Conservation (phyloP, 1,140 invertebrate species). For the Eulimnadia texana region DNA sequence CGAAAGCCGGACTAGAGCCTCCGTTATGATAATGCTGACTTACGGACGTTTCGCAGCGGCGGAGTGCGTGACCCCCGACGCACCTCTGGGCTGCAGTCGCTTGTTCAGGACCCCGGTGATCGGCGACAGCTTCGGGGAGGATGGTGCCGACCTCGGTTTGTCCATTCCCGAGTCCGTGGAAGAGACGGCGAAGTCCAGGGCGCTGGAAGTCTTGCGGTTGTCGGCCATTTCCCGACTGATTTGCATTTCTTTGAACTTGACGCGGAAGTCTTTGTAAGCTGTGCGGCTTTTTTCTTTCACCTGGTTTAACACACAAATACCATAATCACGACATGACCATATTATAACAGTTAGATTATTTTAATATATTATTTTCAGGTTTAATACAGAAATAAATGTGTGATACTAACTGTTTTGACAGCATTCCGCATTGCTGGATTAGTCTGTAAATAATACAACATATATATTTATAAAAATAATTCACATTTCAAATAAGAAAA, state of each 20-base stretch:
- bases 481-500: too few relatives aligned
- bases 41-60: slow-evolving; percentile 3
- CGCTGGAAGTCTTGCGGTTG: background rate
- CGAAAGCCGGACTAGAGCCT: background rate
- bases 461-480: slow-evolving; percentile 19
- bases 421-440: slow-evolving; percentile 68
- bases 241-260: slow-evolving; percentile 37
- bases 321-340: too few relatives aligned
- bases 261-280: slow-evolving; percentile 56
- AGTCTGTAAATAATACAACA: slow-evolving; percentile 41
- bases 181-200: background rate
- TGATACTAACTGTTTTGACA: slow-evolving; percentile 66
- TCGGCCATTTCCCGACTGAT: slow-evolving; percentile 32
- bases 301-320: too few relatives aligned
- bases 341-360: slow-evolving; percentile 24
- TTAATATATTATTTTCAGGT: slow-evolving; percentile 22
- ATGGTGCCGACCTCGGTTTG: slow-evolving; percentile 45
- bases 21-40: slow-evolving; percentile 3
- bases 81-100: slow-evolving; percentile 17
- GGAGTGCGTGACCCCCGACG: slow-evolving; percentile 6
- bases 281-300: slow-evolving; percentile 50
- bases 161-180: background rate
- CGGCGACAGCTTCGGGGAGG: slow-evolving; percentile 40
- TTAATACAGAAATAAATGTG: too few relatives aligned
- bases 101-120: slow-evolving; percentile 24